Base-by-base conservation (phyloP, 1,140 invertebrate genomes). In the Zophobas morio region DNA sequence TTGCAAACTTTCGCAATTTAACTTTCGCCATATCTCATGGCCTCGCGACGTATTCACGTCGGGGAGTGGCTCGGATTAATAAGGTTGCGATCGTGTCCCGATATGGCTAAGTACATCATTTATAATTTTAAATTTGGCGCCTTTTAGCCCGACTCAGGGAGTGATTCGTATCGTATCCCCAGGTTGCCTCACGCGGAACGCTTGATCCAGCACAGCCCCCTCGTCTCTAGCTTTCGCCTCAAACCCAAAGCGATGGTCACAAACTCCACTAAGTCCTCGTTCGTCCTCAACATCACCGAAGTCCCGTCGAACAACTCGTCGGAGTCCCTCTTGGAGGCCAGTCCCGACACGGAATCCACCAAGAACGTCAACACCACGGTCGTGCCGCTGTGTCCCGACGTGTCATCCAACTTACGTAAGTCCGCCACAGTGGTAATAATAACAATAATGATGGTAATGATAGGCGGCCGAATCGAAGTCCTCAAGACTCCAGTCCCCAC, bases 381-480 rank as follows among this genome's bases (percentile, higher is more conserved):
- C 32, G 33, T 81, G 57, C 81, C 81, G 0, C 66, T 75, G 1
- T 84, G 83, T 71, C 81, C 83, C 0, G 81, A 82, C 6, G 66
- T 77, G 70, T 78, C 82, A 6, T 76, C 82, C 8, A 76, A 82
- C 77, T 72, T 84, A 51, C 56, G 78, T 81, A 76, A 81, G 75
- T n/a, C n/a, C n/a, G n/a, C n/a, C n/a, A n/a, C n/a, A n/a, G n/a
- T n/a, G n/a, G n/a, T n/a, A n/a, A n/a, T n/a, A n/a, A n/a, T n/a
- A n/a, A n/a, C n/a, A n/a, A n/a, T n/a, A 66, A 39, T 5, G 37
- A 63, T 2, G 39, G 77, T 46, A 66, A 73, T 82, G 82, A 0
- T 76, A 87, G 87, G 82, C 81, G 88, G 88, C 57, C 84, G 86
- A 60, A 82, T 89, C 47, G 84, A 83, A 46, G 86, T 88, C 34